Evolutionary conservation across 2,797 vertebrate species (phyloP).

Genomic region (Cephalopachus bancanus): DNA sequence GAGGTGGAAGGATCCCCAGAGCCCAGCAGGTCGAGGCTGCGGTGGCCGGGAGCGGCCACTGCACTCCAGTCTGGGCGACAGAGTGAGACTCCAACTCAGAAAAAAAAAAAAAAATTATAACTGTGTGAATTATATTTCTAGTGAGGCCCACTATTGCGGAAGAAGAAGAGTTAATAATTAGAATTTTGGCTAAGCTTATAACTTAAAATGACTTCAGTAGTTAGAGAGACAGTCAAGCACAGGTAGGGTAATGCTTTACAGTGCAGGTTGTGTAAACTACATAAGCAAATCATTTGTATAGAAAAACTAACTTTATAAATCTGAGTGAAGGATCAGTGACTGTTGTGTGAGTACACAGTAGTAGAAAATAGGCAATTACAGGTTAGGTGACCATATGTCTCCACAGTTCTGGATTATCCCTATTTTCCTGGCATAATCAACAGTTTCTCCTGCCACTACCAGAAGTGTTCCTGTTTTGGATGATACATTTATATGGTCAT

Average conservation of each 20-base stretch:
- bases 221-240: neutral
- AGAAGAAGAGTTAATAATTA: conserved; percentile 12
- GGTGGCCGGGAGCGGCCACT: too few species aligned
- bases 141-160: neutral
- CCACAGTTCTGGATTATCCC: neutral
- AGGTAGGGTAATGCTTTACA: neutral
- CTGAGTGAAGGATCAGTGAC: neutral
- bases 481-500: neutral
- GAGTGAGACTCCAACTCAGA: too few species aligned
- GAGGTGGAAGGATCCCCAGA: too few species aligned
- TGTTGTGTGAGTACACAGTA: neutral
- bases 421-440: neutral
- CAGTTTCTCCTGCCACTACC: neutral
- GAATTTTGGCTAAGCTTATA: conserved; percentile 5
- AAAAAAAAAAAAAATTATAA: too few species aligned
- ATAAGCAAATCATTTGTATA: neutral
- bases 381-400: neutral
- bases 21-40: too few species aligned
- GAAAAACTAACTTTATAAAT: neutral
- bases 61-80: too few species aligned
- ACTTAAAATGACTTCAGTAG: conserved; percentile 17
- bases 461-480: neutral
- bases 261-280: neutral
- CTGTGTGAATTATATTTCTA: neutral
- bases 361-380: neutral